A percentile compares a stretch with the other conserved stretches of the same genome.
Conservation (phyloP, 2,113 vertebrate species). For the Eulemur rufifrons region DNA sequence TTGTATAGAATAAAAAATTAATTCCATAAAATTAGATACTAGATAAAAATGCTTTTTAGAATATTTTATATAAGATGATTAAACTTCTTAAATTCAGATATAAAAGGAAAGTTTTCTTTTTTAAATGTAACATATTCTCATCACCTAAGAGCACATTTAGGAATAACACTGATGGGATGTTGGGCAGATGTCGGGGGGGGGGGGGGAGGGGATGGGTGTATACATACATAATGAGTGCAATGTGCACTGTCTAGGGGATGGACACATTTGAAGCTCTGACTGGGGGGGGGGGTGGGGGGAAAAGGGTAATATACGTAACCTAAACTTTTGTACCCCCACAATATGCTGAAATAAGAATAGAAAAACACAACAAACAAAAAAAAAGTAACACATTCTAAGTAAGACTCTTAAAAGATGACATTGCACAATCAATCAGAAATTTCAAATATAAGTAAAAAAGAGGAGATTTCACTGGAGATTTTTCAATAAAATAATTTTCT, state of each 20-base stretch:
- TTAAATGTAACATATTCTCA: not conserved
- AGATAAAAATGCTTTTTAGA: conserved; percentile 1
- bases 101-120: not conserved
- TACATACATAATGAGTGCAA: no score
- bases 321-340: no score
- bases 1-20: conserved; percentile 26
- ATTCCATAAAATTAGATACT: not conserved
- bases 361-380: no score
- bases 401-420: not conserved
- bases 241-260: no score
- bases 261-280: no score
- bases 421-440: not conserved
- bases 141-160: no score
- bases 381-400: not conserved
- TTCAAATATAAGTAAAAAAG: not conserved
- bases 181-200: no score
- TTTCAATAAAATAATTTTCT: not conserved
- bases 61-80: conserved; percentile 3
- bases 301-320: no score
- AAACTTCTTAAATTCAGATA: conserved; percentile 27
- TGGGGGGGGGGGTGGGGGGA: no score
- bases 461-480: not conserved
- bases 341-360: no score
- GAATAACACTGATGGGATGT: no score
- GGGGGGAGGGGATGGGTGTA: no score